These are phyloP conservation scores for Acipenser oxyrinchus DNA, from an alignment of 2,797 vertebrate species.

Conservation along the genomic window DNA sequence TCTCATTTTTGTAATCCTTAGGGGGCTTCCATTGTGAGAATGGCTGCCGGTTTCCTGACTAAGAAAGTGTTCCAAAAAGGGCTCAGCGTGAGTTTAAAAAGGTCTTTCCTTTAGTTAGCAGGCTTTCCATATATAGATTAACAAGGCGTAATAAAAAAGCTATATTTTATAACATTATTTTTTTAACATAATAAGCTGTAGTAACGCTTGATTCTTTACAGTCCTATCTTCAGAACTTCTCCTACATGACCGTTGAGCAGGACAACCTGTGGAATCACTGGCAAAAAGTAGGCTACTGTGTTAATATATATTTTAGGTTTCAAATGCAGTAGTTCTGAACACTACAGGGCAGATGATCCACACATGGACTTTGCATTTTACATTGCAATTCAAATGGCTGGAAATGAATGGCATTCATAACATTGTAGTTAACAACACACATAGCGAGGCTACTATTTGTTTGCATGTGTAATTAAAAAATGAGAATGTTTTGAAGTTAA, in stretches of 20 bases:
- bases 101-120: constrained; percentile 21
- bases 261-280: constrained; percentile 65
- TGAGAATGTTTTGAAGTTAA: too few species aligned
- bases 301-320: not conserved
- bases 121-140: not conserved
- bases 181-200: constrained; percentile 27
- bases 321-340: too few species aligned
- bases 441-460: too few species aligned
- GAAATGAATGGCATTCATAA: too few species aligned
- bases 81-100: constrained; percentile 52
- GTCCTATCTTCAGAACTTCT: constrained; percentile 58
- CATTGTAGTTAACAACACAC: too few species aligned
- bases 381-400: too few species aligned
- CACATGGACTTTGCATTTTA: too few species aligned
- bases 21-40: constrained; percentile 53
- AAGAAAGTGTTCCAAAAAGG: constrained; percentile 51
- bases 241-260: constrained; percentile 58
- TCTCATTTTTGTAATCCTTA: constrained; percentile 19
- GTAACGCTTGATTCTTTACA: constrained; percentile 37
- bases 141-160: not conserved
- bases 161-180: constrained; percentile 21
- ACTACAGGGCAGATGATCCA: too few species aligned
- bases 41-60: constrained; percentile 53
- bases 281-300: constrained; percentile 50
- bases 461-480: too few species aligned